phyloP scores from a whole-genome alignment of 2,888 invertebrate genomes.

The Chrysopilus asiliformis region DNA sequence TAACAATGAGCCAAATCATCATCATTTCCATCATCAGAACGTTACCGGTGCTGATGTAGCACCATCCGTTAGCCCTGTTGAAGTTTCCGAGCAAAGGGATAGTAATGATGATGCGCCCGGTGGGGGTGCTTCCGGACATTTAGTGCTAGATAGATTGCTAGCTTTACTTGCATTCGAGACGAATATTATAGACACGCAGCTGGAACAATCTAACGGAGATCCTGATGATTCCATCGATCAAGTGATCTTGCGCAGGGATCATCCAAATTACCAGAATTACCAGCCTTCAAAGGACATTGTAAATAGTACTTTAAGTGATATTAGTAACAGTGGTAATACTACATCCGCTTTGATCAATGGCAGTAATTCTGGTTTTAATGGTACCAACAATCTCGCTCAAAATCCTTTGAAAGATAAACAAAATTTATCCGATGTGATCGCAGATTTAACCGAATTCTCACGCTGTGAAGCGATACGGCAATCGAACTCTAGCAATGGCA shows the following conservation, averaged over 20 bases:
- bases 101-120: constrained; percentile 12
- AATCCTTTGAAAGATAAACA: constrained; percentile 8
- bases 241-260: not conserved
- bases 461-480: constrained; percentile 14
- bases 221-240: not conserved
- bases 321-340: not conserved
- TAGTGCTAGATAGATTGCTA: constrained; percentile 19
- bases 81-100: no score
- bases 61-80: no score
- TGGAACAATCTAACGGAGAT: constrained; percentile 7
- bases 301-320: not conserved
- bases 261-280: not conserved
- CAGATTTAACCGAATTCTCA: constrained; percentile 19
- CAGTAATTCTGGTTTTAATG: no score
- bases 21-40: constrained; percentile 6
- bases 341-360: no score
- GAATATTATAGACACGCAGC: constrained; percentile 17
- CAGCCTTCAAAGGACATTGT: not conserved
- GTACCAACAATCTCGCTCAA: not conserved
- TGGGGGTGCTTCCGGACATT: constrained; percentile 12
- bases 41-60: constrained; percentile 12
- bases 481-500: constrained; percentile 8
- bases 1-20: constrained; percentile 15
- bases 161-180: constrained; percentile 18
- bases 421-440: constrained; percentile 19